phyloP scores from a whole-genome alignment of 92 coral and sea anemone genomes.

The Zoanthus solanderi region DNA sequence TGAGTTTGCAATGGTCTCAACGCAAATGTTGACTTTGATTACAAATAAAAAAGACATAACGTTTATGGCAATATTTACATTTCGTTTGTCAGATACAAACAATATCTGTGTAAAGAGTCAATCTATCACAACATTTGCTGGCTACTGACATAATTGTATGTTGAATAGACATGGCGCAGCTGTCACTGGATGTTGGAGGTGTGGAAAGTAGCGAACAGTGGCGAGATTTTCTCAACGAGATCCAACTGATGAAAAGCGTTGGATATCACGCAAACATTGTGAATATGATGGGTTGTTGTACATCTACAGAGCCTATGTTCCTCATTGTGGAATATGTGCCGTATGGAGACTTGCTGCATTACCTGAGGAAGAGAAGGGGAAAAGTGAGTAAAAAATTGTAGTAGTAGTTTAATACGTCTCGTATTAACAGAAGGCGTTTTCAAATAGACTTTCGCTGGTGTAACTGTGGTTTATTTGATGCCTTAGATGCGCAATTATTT shows the following conservation, averaged over 20 bases:
- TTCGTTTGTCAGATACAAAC: too few relatives aligned
- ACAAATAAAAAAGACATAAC: too few relatives aligned
- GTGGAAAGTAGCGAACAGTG: slow-evolving; percentile 66
- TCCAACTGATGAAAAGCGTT: slow-evolving; percentile 85
- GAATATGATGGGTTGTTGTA: slow-evolving; percentile 85
- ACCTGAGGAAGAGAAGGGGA: slow-evolving; percentile 79
- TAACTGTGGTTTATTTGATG: background rate
- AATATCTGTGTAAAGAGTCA: too few relatives aligned
- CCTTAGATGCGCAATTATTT: slow-evolving; percentile 62
- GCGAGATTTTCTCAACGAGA: slow-evolving; percentile 82
- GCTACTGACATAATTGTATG: background rate
- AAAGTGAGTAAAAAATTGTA: slow-evolving; percentile 46
- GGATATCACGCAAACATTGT: slow-evolving; percentile 86
- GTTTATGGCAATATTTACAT: too few relatives aligned
- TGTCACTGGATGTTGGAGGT: slow-evolving; percentile 33
- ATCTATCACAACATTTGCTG: background rate
- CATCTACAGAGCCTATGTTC: slow-evolving; percentile 80
- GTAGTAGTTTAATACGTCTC: too few relatives aligned
- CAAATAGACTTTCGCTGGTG: too few relatives aligned
- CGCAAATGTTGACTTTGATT: too few relatives aligned
- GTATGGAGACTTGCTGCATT: slow-evolving; percentile 75
- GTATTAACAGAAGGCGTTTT: too few relatives aligned
- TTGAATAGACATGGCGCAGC: slow-evolving; percentile 58
- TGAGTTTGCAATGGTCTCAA: too few relatives aligned
- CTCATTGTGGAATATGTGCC: slow-evolving; percentile 82